Conservation (phyloP, 2,888 invertebrate genomes). For the Troides helena region DNA sequence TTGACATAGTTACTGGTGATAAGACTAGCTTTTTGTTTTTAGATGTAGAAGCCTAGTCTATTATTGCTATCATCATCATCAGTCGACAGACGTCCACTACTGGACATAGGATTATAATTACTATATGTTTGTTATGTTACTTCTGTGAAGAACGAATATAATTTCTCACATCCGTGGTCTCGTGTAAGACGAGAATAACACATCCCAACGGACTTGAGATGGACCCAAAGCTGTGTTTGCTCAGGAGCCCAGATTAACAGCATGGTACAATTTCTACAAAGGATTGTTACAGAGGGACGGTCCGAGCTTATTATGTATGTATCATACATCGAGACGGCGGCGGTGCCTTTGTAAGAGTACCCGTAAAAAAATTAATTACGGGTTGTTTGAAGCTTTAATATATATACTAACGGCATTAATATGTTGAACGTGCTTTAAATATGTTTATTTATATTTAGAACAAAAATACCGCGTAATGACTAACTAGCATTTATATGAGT, state of each 20-base stretch:
- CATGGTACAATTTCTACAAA: slow-evolving; percentile 22
- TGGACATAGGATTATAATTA: no score
- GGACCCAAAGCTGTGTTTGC: slow-evolving; percentile 19
- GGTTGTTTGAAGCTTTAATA: slow-evolving; percentile 9
- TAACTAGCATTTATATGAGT: no score
- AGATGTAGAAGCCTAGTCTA: no score
- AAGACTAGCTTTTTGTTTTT: no score
- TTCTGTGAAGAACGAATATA: background rate
- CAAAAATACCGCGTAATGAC: no score
- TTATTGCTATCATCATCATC: no score
- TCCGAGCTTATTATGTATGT: slow-evolving; percentile 19
- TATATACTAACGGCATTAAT: slow-evolving; percentile 2
- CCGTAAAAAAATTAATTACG: slow-evolving; percentile 20
- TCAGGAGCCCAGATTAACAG: slow-evolving; percentile 20
- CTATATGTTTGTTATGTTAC: background rate
- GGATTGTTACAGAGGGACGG: slow-evolving; percentile 16
- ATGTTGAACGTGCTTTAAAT: background rate
- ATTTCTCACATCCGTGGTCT: background rate
- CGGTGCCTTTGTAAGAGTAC: slow-evolving; percentile 19
- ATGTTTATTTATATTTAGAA: no score
- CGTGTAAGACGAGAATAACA: background rate
- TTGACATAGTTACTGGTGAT: no score
- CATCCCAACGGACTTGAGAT: background rate
- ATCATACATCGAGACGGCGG: slow-evolving; percentile 12
- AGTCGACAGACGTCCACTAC: no score